Evolutionary conservation across 2,888 invertebrate species (phyloP).

Genomic region (Agrochola lychnidis): DNA sequence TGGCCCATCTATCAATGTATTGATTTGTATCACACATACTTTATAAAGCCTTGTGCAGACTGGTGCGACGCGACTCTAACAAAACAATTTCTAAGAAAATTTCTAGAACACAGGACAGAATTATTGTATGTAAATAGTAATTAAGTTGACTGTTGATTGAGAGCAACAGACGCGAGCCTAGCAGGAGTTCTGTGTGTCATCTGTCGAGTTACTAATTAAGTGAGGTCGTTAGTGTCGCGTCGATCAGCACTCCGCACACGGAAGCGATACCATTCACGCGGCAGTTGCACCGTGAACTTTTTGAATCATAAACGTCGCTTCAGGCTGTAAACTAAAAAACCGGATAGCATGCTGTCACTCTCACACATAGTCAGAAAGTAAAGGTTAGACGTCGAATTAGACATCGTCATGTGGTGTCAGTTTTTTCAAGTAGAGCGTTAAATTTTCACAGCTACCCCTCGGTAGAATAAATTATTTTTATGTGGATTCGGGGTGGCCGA

Average conservation of each 20-base stretch:
- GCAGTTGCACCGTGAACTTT: conserved; percentile 86
- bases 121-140: conserved; percentile 32
- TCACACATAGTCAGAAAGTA: conserved; percentile 70
- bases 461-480: conserved; percentile 87
- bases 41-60: neutral
- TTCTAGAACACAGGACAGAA: neutral
- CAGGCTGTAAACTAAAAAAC: conserved; percentile 79
- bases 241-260: conserved; percentile 70
- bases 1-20: conserved; percentile 44
- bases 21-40: conserved; percentile 39
- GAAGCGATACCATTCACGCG: conserved; percentile 76
- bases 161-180: conserved; percentile 49
- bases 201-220: conserved; percentile 74
- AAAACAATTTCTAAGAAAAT: too few relatives aligned
- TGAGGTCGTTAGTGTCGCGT: conserved; percentile 69
- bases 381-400: conserved; percentile 76
- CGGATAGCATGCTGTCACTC: conserved; percentile 67
- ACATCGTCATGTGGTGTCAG: conserved; percentile 83
- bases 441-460: conserved; percentile 88
- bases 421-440: conserved; percentile 85
- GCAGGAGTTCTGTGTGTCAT: conserved; percentile 62
- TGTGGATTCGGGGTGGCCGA: conserved; percentile 88
- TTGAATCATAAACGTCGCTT: conserved; percentile 80
- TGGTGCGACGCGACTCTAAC: too few relatives aligned
- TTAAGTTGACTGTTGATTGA: conserved; percentile 41